Evolutionary conservation across 2,797 vertebrate species (phyloP).

Genomic region (Smutsia gigantea): DNA sequence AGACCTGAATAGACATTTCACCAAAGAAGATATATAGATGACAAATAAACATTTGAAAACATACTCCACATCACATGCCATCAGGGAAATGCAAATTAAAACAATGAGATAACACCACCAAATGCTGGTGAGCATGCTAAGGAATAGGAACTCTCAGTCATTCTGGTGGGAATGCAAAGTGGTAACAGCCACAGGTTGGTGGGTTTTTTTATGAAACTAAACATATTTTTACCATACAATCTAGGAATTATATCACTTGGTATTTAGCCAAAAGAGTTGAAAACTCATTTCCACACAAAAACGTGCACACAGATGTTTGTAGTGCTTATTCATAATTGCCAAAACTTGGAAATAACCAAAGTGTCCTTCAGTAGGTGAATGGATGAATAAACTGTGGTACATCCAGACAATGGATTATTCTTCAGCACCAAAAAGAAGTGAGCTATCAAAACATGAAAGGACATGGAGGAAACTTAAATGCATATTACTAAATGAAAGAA

Average conservation of each 20-base stretch:
- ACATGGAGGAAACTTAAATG: neutral
- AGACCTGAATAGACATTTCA: neutral
- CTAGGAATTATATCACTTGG: neutral
- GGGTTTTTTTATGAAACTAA: neutral
- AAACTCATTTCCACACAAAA: neutral
- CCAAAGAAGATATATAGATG: neutral
- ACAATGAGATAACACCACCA: neutral
- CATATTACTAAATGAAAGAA: neutral
- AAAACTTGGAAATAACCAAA: neutral
- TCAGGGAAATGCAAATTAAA: slow-evolving; percentile 32
- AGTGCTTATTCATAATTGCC: no score
- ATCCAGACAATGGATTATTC: no score
- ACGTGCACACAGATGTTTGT: no score
- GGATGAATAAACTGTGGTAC: no score
- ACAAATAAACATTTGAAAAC: neutral
- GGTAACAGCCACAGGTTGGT: neutral
- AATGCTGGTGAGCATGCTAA: neutral
- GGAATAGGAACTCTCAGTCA: neutral
- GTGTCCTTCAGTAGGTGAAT: neutral
- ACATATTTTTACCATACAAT: neutral
- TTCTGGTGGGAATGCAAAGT: neutral
- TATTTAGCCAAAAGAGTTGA: neutral
- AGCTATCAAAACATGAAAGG: no score
- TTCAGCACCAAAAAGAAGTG: no score
- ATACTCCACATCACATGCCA: neutral